A percentile compares a stretch with the other conserved stretches of the same genome.
phyloP scores from a whole-genome alignment of 2,888 invertebrate species.

The Microchrysa polita region DNA sequence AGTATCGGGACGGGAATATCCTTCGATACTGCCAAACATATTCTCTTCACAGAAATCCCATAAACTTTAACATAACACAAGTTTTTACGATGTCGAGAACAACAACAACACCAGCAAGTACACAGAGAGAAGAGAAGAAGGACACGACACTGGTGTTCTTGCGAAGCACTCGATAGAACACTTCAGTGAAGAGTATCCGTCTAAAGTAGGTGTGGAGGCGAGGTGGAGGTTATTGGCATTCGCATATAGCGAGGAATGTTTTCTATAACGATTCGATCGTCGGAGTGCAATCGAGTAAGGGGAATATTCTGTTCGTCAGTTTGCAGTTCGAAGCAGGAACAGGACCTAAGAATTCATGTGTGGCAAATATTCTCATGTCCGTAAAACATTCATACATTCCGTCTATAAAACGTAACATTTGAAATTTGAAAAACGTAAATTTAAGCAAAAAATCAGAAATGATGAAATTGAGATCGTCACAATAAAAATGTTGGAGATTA shows the following conservation, averaged over 20 bases:
- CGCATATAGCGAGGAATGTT: constrained; percentile 6
- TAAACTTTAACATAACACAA: constrained; percentile 33
- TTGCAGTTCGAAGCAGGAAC: background rate
- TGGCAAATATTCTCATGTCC: constrained; percentile 2
- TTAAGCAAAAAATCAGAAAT: background rate
- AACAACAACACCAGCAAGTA: background rate
- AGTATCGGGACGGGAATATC: constrained; percentile 18
- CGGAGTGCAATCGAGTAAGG: background rate
- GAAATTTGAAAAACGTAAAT: constrained; percentile 27
- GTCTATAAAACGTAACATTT: constrained; percentile 19
- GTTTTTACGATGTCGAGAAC: background rate
- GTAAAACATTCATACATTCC: constrained; percentile 9
- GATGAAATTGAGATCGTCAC: constrained; percentile 30
- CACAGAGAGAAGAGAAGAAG: too few relatives aligned
- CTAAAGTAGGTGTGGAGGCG: background rate
- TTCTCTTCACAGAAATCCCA: constrained; percentile 29
- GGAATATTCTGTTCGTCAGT: background rate
- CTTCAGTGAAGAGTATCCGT: background rate
- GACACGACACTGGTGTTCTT: too few relatives aligned
- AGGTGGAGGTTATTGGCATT: constrained; percentile 19
- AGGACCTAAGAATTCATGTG: constrained; percentile 4
- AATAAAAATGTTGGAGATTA: background rate
- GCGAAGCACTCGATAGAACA: too few relatives aligned
- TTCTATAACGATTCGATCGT: constrained; percentile 22
- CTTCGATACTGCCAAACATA: constrained; percentile 4